Evolutionary conservation across 2,113 vertebrate species (phyloP).

Genomic region (Manacus vitellinus): DNA sequence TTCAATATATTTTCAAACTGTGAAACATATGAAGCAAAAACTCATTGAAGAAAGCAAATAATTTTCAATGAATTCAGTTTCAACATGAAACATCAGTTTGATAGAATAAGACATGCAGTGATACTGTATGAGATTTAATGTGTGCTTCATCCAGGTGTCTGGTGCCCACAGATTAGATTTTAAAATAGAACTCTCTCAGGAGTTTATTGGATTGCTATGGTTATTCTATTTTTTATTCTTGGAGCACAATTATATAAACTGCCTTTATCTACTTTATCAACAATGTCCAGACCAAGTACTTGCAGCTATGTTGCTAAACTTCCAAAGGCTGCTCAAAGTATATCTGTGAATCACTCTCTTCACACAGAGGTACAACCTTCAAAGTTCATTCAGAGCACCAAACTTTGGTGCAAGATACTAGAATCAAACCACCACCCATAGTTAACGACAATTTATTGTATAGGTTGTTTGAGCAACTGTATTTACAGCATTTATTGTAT

Average conservation of each 20-base stretch:
- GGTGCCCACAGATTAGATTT: background rate
- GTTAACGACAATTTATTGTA: background rate
- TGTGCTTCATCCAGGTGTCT: background rate
- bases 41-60: background rate
- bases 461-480: background rate
- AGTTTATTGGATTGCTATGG: background rate
- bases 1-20: background rate
- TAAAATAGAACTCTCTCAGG: background rate
- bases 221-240: background rate
- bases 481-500: background rate
- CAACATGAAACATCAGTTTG: background rate
- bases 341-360: background rate
- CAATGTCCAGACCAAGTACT: background rate
- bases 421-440: accelerated
- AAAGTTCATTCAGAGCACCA: background rate
- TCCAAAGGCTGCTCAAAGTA: background rate
- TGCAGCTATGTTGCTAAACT: background rate
- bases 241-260: background rate
- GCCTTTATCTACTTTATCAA: background rate
- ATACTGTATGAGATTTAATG: background rate
- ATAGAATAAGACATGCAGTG: background rate
- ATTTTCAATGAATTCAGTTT: background rate
- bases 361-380: accelerated
- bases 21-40: background rate
- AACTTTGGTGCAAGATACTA: background rate